Conservation (phyloP, 2,888 invertebrate species). For the Leptopilina syphax region DNA sequence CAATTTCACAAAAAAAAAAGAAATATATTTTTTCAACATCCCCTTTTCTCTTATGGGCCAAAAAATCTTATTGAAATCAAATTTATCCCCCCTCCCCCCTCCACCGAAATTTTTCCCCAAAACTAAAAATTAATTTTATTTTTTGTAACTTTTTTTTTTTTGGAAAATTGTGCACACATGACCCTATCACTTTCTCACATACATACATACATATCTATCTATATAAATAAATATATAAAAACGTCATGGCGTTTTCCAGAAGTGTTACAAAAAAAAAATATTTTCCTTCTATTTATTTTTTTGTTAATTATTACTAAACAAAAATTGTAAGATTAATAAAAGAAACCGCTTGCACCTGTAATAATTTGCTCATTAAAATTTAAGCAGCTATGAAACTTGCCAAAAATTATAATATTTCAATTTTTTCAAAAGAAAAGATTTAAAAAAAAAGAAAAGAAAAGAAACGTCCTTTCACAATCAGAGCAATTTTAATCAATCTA, state of each 20-base stretch:
- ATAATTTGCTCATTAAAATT: slow-evolving; percentile 36
- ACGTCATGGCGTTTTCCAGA: slow-evolving; percentile 38
- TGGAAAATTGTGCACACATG: neutral
- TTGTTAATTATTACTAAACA: neutral
- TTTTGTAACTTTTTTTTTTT: neutral
- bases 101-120: too few relatives aligned
- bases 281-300: neutral
- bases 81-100: neutral
- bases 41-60: neutral
- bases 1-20: neutral
- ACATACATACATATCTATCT: neutral
- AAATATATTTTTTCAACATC: neutral
- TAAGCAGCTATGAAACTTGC: slow-evolving; percentile 20
- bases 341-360: slow-evolving; percentile 29
- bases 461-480: slow-evolving; percentile 14
- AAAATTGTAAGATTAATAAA: neutral
- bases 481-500: slow-evolving; percentile 38
- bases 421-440: neutral
- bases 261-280: neutral
- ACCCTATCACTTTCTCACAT: slow-evolving; percentile 21
- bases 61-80: neutral
- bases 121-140: neutral
- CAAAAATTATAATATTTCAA: slow-evolving; percentile 2
- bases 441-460: too few relatives aligned
- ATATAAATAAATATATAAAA: neutral